Percentiles rank a stretch among this genome's conserved stretches.
These are phyloP conservation scores for Rhynchomys soricoides DNA, from an alignment of 2,113 vertebrate genomes.

Conservation along the genomic window DNA sequence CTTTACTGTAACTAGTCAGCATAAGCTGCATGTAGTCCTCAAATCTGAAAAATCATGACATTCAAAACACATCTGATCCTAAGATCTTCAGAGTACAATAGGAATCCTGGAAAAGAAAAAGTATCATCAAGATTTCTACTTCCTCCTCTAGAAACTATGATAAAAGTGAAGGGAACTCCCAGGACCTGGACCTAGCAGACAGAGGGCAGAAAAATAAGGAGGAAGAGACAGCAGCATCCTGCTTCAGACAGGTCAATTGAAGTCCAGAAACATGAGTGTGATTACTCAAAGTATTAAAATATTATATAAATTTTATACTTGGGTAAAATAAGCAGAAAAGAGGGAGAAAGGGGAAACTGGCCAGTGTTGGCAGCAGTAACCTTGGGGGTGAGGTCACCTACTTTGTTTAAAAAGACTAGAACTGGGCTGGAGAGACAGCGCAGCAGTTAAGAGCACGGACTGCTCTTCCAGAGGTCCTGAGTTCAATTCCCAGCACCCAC, in stretches of 20 bases:
- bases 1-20: not conserved
- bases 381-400: not conserved
- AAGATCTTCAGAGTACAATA: constrained; percentile 22
- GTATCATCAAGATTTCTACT: not conserved
- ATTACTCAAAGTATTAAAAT: not conserved
- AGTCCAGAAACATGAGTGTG: not conserved
- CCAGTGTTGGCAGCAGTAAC: constrained; percentile 33
- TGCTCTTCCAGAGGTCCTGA: too few species aligned
- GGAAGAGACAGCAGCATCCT: not conserved
- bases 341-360: not conserved
- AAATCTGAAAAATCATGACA: constrained; percentile 33
- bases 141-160: not conserved
- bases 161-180: not conserved
- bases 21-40: not conserved
- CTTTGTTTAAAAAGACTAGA: not conserved
- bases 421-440: too few species aligned
- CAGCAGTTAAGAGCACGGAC: too few species aligned
- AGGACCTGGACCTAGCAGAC: not conserved
- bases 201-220: not conserved
- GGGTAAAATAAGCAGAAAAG: constrained; percentile 14
- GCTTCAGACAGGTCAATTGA: constrained; percentile 33
- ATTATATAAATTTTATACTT: not conserved
- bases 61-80: constrained; percentile 14
- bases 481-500: too few species aligned
- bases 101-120: constrained; percentile 43